Conservation (phyloP, 2,888 invertebrate species). For the Lomographa bimaculata region DNA sequence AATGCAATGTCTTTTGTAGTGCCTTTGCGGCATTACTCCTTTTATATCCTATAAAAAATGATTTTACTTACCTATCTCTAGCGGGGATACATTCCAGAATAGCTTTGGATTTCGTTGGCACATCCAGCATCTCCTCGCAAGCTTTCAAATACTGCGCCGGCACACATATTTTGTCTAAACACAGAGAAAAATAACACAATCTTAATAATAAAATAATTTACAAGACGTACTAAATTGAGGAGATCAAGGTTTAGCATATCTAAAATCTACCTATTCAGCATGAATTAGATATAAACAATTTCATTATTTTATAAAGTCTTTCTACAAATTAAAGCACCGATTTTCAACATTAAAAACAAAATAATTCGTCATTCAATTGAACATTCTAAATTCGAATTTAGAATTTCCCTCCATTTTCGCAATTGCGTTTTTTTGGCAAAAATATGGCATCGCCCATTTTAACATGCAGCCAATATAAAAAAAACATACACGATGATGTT, state of each 20-base stretch:
- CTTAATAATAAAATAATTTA: too few species aligned
- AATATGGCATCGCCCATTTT: slow-evolving; percentile 4
- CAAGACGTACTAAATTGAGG: too few species aligned
- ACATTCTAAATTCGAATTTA: slow-evolving; percentile 3
- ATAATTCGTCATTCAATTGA: too few species aligned
- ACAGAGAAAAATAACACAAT: slow-evolving; percentile 4
- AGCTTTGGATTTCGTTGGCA: slow-evolving; percentile 83
- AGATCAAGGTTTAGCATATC: too few species aligned
- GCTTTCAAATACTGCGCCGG: slow-evolving; percentile 85
- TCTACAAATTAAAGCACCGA: too few species aligned
- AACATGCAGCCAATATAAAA: slow-evolving; percentile 6
- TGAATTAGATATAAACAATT: slow-evolving; percentile 10
- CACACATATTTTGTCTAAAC: slow-evolving; percentile 89
- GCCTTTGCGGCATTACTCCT: too few species aligned
- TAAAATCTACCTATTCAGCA: too few species aligned
- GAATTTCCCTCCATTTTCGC: neutral
- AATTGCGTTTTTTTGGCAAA: neutral
- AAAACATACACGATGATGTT: slow-evolving; percentile 66
- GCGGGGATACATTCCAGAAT: slow-evolving; percentile 86
- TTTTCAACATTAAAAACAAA: too few species aligned
- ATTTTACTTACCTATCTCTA: slow-evolving; percentile 85
- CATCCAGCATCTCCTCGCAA: slow-evolving; percentile 87
- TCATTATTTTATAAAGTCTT: too few species aligned
- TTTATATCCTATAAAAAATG: too few species aligned
- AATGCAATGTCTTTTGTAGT: too few species aligned